These are phyloP conservation scores for Anabas testudineus DNA, from an alignment of 2,797 vertebrate genomes.

Conservation along the genomic window DNA sequence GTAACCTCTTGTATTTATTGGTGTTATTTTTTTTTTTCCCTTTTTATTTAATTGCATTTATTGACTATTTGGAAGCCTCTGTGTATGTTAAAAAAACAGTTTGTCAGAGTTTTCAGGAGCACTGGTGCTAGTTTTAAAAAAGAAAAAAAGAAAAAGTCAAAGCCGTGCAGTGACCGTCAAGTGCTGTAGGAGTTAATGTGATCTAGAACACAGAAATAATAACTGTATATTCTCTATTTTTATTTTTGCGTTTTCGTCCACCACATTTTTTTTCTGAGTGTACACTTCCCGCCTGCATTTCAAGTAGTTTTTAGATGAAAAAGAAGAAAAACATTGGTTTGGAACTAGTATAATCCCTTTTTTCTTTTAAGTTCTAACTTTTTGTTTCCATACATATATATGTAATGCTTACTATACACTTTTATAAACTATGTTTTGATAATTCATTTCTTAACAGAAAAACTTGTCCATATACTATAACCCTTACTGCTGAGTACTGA, in stretches of 20 bases:
- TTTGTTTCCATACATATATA: constrained; percentile 80
- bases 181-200: constrained; percentile 80
- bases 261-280: constrained; percentile 50
- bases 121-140: constrained; percentile 77
- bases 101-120: constrained; percentile 71
- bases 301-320: constrained; percentile 66
- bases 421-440: constrained; percentile 89
- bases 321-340: constrained; percentile 52
- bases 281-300: constrained; percentile 70
- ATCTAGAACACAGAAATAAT: constrained; percentile 78
- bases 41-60: constrained; percentile 66
- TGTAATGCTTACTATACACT: constrained; percentile 86
- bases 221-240: constrained; percentile 69
- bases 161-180: constrained; percentile 78
- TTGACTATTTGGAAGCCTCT: constrained; percentile 52
- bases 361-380: constrained; percentile 64
- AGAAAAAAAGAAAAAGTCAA: constrained; percentile 50
- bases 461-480: constrained; percentile 86
- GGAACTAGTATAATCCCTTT: constrained; percentile 64
- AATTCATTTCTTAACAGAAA: constrained; percentile 87
- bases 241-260: constrained; percentile 47
- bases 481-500: constrained; percentile 86
- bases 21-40: constrained; percentile 60
- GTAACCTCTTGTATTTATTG: constrained; percentile 81
- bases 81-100: constrained; percentile 53